phyloP scores from a whole-genome alignment of 2,888 invertebrate genomes.

The Deilephila elpenor region DNA sequence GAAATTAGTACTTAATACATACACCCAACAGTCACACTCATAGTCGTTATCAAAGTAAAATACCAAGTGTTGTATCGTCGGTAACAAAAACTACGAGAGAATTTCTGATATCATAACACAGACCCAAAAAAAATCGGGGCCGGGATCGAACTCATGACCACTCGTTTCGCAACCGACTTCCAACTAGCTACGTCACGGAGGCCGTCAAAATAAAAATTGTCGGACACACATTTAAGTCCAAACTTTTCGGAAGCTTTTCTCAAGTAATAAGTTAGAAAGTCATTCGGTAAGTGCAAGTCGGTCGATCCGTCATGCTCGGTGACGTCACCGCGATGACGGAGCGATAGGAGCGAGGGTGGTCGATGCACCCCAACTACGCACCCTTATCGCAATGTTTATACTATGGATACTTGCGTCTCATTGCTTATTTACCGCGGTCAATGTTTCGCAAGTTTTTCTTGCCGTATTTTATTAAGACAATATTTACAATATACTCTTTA shows the following conservation, averaged over 20 bases:
- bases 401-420: not conserved
- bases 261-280: not conserved
- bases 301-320: constrained; percentile 1
- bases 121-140: no score
- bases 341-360: not conserved
- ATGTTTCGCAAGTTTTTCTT: not conserved
- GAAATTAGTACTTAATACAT: no score
- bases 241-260: not conserved
- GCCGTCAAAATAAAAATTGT: no score
- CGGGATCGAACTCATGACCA: no score
- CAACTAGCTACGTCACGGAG: no score
- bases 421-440: not conserved
- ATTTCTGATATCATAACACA: no score
- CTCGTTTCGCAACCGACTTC: no score
- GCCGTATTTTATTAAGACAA: not conserved
- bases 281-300: not conserved
- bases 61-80: no score
- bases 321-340: constrained; percentile 21
- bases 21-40: no score
- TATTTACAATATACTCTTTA: no score
- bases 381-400: not conserved
- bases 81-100: no score
- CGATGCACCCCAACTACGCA: constrained; percentile 3
- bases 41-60: no score
- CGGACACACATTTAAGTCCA: not conserved